A percentile compares a stretch with the other conserved stretches of the same genome.
phyloP scores from a whole-genome alignment of 2,113 vertebrate species.

The Calonectris borealis region DNA sequence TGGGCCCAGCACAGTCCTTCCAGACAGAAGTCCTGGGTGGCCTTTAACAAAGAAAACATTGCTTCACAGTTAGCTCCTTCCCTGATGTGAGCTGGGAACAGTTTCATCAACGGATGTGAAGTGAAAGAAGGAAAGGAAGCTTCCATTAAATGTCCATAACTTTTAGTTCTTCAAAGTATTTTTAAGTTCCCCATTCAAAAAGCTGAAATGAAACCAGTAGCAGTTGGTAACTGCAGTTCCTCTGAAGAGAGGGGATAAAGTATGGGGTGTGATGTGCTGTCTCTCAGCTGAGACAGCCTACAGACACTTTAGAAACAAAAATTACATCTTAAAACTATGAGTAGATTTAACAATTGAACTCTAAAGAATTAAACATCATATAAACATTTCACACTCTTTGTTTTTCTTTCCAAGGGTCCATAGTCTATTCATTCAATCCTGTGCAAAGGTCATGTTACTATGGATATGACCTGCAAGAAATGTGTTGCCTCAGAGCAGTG shows the following conservation, averaged over 20 bases:
- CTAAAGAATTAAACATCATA: conserved; percentile 65
- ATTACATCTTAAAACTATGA: conserved; percentile 55
- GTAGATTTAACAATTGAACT: conserved; percentile 57
- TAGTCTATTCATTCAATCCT: conserved; percentile 52
- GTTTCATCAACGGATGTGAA: background rate
- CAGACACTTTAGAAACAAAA: conserved; percentile 30
- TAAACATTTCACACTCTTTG: conserved; percentile 40
- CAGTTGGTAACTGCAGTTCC: conserved; percentile 42
- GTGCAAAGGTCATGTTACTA: conserved; percentile 72
- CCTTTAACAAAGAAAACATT: background rate
- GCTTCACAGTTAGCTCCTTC: background rate
- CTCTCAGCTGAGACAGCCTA: background rate
- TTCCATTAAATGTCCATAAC: background rate
- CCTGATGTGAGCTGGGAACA: background rate
- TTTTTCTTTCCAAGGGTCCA: conserved; percentile 61
- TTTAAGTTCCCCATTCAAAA: conserved; percentile 47
- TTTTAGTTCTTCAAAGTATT: conserved; percentile 25
- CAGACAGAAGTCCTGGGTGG: background rate
- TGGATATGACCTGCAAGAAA: conserved; percentile 54
- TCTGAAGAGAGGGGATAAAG: conserved; percentile 24
- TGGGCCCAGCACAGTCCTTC: background rate
- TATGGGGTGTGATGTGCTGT: background rate
- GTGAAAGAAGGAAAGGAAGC: background rate
- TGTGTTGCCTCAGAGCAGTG: conserved; percentile 36
- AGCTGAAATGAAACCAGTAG: conserved; percentile 4